A percentile compares a stretch with the other conserved stretches of the same genome.
Evolutionary conservation across 2,797 vertebrate genomes (phyloP).

Genomic region (Pangasius macronema): DNA sequence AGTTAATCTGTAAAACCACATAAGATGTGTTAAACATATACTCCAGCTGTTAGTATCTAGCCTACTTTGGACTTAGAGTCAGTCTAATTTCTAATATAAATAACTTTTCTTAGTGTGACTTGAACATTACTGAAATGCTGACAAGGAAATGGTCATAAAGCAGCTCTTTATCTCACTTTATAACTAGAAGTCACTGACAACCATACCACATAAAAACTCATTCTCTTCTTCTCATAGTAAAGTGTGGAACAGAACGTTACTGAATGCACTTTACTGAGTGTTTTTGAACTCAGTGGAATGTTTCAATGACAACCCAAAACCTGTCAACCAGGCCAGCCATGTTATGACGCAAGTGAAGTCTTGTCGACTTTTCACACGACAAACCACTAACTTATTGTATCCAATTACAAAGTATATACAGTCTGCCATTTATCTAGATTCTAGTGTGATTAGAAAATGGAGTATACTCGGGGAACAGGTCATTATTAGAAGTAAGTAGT

Average conservation of each 20-base stretch:
- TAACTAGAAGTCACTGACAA: not conserved
- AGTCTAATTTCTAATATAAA: not conserved
- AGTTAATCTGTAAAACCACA: slow-evolving; percentile 52
- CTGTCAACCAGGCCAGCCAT: slow-evolving; percentile 13
- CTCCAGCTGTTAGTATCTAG: not conserved
- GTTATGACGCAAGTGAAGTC: not conserved
- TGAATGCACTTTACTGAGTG: not conserved
- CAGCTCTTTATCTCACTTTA: slow-evolving; percentile 23
- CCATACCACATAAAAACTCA: not conserved
- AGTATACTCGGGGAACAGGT: too few relatives aligned
- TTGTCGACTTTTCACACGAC: not conserved
- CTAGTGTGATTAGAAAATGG: not conserved
- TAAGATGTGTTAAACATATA: slow-evolving; percentile 44
- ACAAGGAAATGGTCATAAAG: slow-evolving; percentile 38
- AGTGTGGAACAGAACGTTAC: not conserved
- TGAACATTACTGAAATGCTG: slow-evolving; percentile 14
- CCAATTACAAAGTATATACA: not conserved
- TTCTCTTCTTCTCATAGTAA: not conserved
- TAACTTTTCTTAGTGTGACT: not conserved
- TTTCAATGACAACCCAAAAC: slow-evolving; percentile 29
- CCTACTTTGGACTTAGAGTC: not conserved
- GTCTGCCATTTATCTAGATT: too few relatives aligned
- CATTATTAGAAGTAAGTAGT: slow-evolving; percentile 1
- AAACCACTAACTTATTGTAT: not conserved
- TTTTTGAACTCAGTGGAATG: not conserved